These are phyloP conservation scores for Allygus modestus DNA, from an alignment of 2,888 invertebrate species.

Conservation along the genomic window DNA sequence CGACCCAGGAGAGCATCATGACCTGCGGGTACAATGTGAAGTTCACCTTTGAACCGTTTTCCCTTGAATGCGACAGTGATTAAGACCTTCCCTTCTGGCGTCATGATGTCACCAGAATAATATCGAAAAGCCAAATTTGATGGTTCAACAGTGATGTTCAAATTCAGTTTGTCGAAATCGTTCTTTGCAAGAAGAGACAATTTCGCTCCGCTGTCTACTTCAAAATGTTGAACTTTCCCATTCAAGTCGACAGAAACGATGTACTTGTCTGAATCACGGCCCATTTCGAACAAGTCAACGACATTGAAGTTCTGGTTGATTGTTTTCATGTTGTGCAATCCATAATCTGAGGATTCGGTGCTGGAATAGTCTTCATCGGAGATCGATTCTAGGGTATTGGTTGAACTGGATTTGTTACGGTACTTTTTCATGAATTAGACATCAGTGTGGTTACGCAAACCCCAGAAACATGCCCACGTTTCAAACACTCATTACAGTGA, in stretches of 20 bases:
- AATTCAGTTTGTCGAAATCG: conserved; percentile 39
- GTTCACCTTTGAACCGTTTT: background rate
- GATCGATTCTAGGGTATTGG: too few species aligned
- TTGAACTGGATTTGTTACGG: too few species aligned
- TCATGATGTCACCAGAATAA: conserved; percentile 32
- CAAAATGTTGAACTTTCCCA: conserved; percentile 53
- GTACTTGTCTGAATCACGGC: too few species aligned
- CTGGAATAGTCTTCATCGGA: too few species aligned
- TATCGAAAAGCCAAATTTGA: conserved; percentile 14
- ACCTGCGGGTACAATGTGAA: conserved; percentile 59
- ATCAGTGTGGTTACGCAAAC: too few species aligned
- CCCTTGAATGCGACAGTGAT: conserved; percentile 11
- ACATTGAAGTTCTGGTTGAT: too few species aligned
- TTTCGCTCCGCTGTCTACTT: conserved; percentile 47
- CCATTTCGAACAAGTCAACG: too few species aligned
- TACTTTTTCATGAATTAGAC: too few species aligned
- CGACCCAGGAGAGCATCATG: conserved; percentile 47
- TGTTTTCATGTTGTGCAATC: too few species aligned
- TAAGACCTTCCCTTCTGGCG: conserved; percentile 25
- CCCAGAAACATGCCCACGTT: too few species aligned
- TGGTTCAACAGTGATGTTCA: conserved; percentile 54
- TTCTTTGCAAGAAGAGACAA: background rate
- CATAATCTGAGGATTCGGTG: too few species aligned
- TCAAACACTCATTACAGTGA: too few species aligned
- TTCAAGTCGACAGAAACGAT: conserved; percentile 23